These are phyloP conservation scores for Tyria jacobaeae DNA, from an alignment of 2,888 invertebrate genomes.

Conservation along the genomic window DNA sequence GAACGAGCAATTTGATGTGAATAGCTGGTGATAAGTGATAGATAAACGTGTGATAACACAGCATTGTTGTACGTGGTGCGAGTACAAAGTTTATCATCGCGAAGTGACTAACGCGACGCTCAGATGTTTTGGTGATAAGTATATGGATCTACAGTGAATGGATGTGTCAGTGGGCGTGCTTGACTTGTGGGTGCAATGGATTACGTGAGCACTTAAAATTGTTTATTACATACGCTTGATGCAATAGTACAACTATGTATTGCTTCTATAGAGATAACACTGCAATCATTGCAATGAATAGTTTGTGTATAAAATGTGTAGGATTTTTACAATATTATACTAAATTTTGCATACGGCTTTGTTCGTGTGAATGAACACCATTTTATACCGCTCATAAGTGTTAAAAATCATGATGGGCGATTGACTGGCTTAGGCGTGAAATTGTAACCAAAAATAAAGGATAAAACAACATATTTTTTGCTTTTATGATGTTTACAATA, in stretches of 20 bases:
- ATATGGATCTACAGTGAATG: slow-evolving; percentile 39
- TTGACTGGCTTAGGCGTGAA: too few relatives aligned
- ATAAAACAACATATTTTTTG: too few relatives aligned
- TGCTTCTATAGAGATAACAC: slow-evolving; percentile 2
- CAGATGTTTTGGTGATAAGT: slow-evolving; percentile 48
- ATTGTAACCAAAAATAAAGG: too few relatives aligned
- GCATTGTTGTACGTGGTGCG: slow-evolving; percentile 58
- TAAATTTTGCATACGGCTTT: background rate
- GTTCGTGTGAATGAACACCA: too few relatives aligned
- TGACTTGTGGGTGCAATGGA: slow-evolving; percentile 27
- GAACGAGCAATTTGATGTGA: slow-evolving; percentile 50
- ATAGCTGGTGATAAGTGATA: slow-evolving; percentile 51
- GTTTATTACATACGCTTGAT: slow-evolving; percentile 14
- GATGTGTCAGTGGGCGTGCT: slow-evolving; percentile 46
- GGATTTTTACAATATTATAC: background rate
- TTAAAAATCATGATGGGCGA: too few relatives aligned
- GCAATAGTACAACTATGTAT: slow-evolving; percentile 9
- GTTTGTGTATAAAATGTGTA: background rate
- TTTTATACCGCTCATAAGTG: too few relatives aligned
- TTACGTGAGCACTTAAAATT: slow-evolving; percentile 43
- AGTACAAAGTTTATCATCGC: slow-evolving; percentile 60
- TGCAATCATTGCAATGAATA: slow-evolving; percentile 1
- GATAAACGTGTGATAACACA: slow-evolving; percentile 54
- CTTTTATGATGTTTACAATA: too few relatives aligned
- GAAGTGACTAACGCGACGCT: slow-evolving; percentile 58